Evolutionary conservation across 2,113 vertebrate genomes (phyloP).

Genomic region (Ochotona curzoniae): DNA sequence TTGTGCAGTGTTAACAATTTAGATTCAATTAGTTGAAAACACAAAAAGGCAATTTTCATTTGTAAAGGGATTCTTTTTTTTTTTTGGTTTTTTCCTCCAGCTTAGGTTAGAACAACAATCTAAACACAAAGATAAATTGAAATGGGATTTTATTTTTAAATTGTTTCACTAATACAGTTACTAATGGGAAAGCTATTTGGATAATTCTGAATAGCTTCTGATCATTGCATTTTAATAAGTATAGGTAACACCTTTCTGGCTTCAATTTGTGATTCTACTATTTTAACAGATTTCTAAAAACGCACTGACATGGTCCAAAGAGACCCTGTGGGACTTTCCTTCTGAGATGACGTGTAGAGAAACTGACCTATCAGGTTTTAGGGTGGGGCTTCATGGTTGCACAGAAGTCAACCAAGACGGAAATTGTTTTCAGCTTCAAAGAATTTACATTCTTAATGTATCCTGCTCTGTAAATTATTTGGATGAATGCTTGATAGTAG

Average conservation of each 20-base stretch:
- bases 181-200: slow-evolving; percentile 45
- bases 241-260: slow-evolving; percentile 10
- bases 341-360: background rate
- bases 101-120: slow-evolving; percentile 65
- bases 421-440: slow-evolving; percentile 37
- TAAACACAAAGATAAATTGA: slow-evolving; percentile 68
- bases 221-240: slow-evolving; percentile 63
- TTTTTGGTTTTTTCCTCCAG: background rate
- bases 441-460: slow-evolving; percentile 56
- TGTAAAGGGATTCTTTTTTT: slow-evolving; percentile 64
- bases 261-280: slow-evolving; percentile 52
- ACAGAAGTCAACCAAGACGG: background rate
- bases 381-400: background rate
- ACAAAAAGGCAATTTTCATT: slow-evolving; percentile 74
- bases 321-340: background rate
- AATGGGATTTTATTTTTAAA: slow-evolving; percentile 69
- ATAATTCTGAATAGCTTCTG: slow-evolving; percentile 27
- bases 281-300: slow-evolving; percentile 57
- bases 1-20: slow-evolving; percentile 62
- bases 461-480: slow-evolving; percentile 53
- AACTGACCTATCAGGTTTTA: background rate
- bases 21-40: slow-evolving; percentile 70
- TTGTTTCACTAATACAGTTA: slow-evolving; percentile 55
- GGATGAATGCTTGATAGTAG: slow-evolving; percentile 46
- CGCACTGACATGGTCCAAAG: background rate